Conservation (phyloP, 2,888 invertebrate genomes). For the Monopis laevigella region DNA sequence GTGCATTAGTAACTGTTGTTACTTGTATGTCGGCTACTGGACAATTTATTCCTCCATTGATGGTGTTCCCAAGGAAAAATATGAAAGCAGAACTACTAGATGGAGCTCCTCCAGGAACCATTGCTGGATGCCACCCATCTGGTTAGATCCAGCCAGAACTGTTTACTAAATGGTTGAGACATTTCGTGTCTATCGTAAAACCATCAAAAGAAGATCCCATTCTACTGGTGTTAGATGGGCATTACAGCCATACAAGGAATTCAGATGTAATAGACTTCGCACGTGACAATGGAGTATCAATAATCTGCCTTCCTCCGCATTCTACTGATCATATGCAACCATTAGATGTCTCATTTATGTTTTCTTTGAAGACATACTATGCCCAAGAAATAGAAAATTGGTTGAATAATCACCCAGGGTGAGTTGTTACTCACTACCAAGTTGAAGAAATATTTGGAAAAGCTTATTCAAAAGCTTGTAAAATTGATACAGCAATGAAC, state of each 20-base stretch:
- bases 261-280: constrained; percentile 19
- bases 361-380: constrained; percentile 13
- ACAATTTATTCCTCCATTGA: neutral
- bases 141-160: constrained; percentile 17
- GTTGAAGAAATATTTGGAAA: constrained; percentile 14
- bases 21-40: constrained; percentile 17
- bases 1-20: constrained; percentile 22
- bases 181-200: constrained; percentile 16
- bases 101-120: constrained; percentile 19
- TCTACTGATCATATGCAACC: constrained; percentile 20
- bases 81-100: too few relatives aligned
- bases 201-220: constrained; percentile 21
- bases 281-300: constrained; percentile 14
- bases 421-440: constrained; percentile 15
- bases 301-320: constrained; percentile 20
- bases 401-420: constrained; percentile 17
- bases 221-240: constrained; percentile 19
- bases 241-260: too few relatives aligned
- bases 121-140: constrained; percentile 15
- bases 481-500: constrained; percentile 14
- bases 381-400: constrained; percentile 13
- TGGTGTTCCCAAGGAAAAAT: too few relatives aligned
- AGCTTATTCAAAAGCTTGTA: constrained; percentile 13
- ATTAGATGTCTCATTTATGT: constrained; percentile 19
- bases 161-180: constrained; percentile 14